A percentile compares a stretch with the other conserved stretches of the same genome.
These are phyloP conservation scores for Chrysoperla carnea DNA, from an alignment of 1,140 invertebrate genomes.

Conservation along the genomic window DNA sequence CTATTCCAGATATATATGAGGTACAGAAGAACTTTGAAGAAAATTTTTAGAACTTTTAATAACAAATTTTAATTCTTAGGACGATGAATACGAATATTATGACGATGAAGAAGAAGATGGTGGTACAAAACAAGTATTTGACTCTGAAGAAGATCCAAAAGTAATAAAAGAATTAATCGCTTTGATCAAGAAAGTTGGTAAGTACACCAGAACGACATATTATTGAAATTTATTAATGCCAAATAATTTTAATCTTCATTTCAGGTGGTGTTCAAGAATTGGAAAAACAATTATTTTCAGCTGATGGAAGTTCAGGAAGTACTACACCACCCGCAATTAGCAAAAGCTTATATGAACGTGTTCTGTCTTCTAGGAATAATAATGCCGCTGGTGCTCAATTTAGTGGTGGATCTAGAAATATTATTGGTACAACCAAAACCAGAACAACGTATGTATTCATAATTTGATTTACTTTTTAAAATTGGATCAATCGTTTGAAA, in stretches of 20 bases:
- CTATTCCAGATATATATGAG: slow-evolving; percentile 6
- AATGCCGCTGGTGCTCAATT: no score
- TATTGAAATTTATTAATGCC: slow-evolving; percentile 4
- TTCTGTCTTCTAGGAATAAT: slow-evolving; percentile 23
- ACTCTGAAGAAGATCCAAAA: slow-evolving; percentile 54
- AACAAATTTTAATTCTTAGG: slow-evolving; percentile 23
- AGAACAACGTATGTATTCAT: slow-evolving; percentile 6
- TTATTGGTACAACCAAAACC: slow-evolving; percentile 5
- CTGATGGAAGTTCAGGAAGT: slow-evolving; percentile 13
- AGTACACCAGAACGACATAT: slow-evolving; percentile 2
- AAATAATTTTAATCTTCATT: slow-evolving; percentile 5
- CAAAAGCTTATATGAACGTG: slow-evolving; percentile 52
- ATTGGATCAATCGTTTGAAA: no score
- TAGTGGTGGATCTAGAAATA: neutral
- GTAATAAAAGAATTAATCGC: slow-evolving; percentile 71
- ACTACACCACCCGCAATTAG: slow-evolving; percentile 39
- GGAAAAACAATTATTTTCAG: slow-evolving; percentile 46
- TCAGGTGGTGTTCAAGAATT: slow-evolving; percentile 59
- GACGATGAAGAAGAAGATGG: slow-evolving; percentile 27
- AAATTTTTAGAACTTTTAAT: slow-evolving; percentile 7
- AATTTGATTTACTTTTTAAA: no score
- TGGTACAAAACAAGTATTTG: slow-evolving; percentile 13
- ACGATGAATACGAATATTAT: slow-evolving; percentile 47
- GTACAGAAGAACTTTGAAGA: neutral
- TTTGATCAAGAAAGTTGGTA: slow-evolving; percentile 63